Conservation (phyloP, 1,140 invertebrate species). For the Zophobas atratus region DNA sequence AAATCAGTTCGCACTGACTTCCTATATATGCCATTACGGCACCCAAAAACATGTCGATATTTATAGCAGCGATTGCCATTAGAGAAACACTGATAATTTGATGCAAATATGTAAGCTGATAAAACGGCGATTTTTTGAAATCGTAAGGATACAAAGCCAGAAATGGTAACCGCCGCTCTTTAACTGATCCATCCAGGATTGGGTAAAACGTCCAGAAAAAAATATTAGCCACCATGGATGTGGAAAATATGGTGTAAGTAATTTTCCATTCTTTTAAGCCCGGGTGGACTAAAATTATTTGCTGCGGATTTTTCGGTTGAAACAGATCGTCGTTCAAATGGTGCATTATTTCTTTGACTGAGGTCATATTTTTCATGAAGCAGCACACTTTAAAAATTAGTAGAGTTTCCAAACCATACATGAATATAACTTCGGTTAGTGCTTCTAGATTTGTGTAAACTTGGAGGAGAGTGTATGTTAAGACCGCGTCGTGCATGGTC, state of each 20-base stretch:
- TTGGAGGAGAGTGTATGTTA: not conserved
- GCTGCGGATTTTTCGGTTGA: not conserved
- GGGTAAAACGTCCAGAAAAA: constrained; percentile 9
- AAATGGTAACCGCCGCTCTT: constrained; percentile 1
- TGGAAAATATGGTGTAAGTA: not conserved
- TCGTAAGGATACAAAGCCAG: constrained; percentile 8
- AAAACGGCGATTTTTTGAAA: not conserved
- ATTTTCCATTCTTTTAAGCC: not conserved
- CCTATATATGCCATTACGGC: not conserved
- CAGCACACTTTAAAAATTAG: not conserved
- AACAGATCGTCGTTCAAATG: not conserved
- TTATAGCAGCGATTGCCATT: not conserved
- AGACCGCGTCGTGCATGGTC: not conserved
- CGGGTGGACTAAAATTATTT: not conserved
- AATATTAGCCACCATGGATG: not conserved
- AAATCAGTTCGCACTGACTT: not conserved
- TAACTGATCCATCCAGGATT: not conserved
- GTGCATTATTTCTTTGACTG: not conserved
- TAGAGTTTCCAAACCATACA: not conserved
- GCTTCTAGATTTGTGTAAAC: not conserved
- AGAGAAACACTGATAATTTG: not conserved
- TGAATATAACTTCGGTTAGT: not conserved
- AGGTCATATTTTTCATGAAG: not conserved
- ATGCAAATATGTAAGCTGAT: constrained; percentile 1
- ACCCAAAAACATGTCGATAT: not conserved